Conservation (phyloP, 2,888 invertebrate genomes). For the Globia sparganii region DNA sequence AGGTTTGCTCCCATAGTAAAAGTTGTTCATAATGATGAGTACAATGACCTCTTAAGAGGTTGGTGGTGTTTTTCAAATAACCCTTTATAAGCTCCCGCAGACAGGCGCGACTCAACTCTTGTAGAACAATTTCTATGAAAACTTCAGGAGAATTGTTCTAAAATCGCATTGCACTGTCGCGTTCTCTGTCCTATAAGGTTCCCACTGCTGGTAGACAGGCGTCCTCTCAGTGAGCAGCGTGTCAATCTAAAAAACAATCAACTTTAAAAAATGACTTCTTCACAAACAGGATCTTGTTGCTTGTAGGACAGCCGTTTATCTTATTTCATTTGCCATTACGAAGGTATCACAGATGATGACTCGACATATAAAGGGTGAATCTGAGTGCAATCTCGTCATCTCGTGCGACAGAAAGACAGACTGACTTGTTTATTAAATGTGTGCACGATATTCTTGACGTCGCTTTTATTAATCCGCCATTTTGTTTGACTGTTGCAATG, state of each 20-base stretch:
- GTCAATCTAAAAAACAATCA: not conserved
- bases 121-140: not conserved
- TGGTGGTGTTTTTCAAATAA: too few relatives aligned
- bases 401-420: constrained; percentile 79
- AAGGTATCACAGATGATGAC: constrained; percentile 20
- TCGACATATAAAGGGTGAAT: constrained; percentile 63
- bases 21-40: too few relatives aligned
- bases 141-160: too few relatives aligned
- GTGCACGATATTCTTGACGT: constrained; percentile 60
- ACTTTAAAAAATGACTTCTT: not conserved
- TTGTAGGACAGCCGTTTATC: constrained; percentile 12
- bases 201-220: too few relatives aligned
- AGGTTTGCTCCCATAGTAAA: too few relatives aligned
- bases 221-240: too few relatives aligned
- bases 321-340: constrained; percentile 26
- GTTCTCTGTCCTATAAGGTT: too few relatives aligned
- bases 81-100: too few relatives aligned
- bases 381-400: constrained; percentile 83
- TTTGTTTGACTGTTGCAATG: constrained; percentile 25
- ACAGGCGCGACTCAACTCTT: not conserved
- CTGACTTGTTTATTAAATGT: constrained; percentile 69
- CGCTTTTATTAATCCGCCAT: constrained; percentile 54
- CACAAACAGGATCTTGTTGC: not conserved
- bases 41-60: too few relatives aligned
- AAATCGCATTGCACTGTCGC: too few relatives aligned